Base-by-base conservation (phyloP, 2,888 invertebrate species). In the Erebia epiphron region DNA sequence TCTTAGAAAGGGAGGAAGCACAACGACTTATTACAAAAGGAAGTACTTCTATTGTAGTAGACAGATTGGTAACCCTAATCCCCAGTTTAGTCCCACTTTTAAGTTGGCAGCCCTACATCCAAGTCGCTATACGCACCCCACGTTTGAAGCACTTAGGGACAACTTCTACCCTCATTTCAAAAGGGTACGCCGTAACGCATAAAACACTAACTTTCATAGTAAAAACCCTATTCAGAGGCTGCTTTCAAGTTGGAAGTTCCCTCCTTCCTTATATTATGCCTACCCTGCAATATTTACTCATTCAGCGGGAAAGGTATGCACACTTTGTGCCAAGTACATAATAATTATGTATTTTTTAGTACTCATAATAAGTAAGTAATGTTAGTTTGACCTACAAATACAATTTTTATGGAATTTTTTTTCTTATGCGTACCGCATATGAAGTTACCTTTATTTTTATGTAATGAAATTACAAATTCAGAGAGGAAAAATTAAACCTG, bases 81-180 rank as follows among this genome's bases (percentile, higher is more conserved):
- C 62, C 21, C 21, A 21, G 14, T 49, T 5, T 8, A 62, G 5
- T 13, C 21, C 7, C 49, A 11, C 61, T 43, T n/a, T 14, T 14
- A 11, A 18, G 43, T 43, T 49, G 54, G 9, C 61, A 70, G 56
- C 70, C 61, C 66, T 65, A 69, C 41, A 43, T 63, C 26, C 7
- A 10, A 58, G 58, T 35, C 56, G 46, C 26, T 57, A 63, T 46
- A 67, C 67, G 54, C 67, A 69, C 69, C 73, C 73, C 65, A 71
- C 56, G 72, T 63, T 66, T 67, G 60, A 66, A 76, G 72, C 73
- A 69, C 73, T 75, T 65, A 62, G 71, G 72, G 64, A 71, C 68
- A 73, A 67, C 57, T 67, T 69, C 66, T 61, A 65, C 56, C 71
- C 70, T 69, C 60, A 35, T 64, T 73, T 71, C 41, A 67, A 61